Conservation (phyloP, 2,113 vertebrate species). For the Catagonus wagneri region DNA sequence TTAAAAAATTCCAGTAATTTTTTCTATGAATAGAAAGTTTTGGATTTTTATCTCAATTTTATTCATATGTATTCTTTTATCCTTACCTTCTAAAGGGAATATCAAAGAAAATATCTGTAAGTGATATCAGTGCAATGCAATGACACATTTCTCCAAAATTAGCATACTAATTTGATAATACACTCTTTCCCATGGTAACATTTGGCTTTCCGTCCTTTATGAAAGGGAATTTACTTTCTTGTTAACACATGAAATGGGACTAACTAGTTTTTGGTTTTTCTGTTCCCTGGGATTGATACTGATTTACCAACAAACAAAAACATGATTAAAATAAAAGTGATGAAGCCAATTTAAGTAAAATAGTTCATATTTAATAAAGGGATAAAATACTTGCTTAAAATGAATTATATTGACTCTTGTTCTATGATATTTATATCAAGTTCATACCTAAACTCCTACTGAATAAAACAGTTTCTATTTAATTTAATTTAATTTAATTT, state of each 20-base stretch:
- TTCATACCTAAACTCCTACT: not conserved
- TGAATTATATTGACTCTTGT: not conserved
- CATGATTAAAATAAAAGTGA: not conserved
- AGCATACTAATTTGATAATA: not conserved
- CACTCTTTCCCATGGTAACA: not conserved
- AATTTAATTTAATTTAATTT: too few relatives aligned
- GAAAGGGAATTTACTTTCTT: not conserved
- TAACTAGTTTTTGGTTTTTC: conserved; percentile 11
- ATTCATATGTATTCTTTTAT: not conserved
- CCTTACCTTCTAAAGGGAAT: not conserved
- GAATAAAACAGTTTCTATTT: not conserved
- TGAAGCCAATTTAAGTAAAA: conserved; percentile 44
- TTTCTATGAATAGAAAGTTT: not conserved
- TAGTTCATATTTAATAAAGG: conserved; percentile 27
- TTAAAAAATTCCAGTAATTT: not conserved
- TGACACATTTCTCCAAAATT: conserved; percentile 41
- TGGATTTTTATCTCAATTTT: conserved; percentile 23
- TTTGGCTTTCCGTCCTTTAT: not conserved
- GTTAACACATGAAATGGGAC: not conserved
- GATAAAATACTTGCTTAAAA: conserved; percentile 20
- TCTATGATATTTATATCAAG: not conserved
- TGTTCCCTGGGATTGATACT: not conserved
- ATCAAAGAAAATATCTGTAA: not conserved
- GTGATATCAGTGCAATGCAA: not conserved
- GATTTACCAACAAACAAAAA: conserved; percentile 29